Percentiles rank a stretch among this genome's conserved stretches.
Conservation (phyloP, 2,113 vertebrate species). For the Sebastes fasciatus region DNA sequence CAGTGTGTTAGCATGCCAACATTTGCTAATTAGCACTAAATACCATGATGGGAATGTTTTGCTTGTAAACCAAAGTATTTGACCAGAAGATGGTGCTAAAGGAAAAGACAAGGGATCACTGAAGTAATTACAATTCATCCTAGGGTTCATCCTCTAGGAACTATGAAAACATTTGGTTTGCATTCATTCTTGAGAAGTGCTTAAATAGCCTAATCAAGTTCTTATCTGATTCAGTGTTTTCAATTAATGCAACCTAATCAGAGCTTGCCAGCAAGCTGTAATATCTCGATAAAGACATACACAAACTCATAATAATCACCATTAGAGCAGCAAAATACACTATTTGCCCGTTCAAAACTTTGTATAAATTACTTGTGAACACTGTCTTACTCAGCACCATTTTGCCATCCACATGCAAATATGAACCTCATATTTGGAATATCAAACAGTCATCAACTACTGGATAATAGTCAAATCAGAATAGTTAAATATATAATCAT, state of each 20-base stretch:
- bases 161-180: not conserved
- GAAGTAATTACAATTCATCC: not conserved
- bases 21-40: conserved; percentile 1
- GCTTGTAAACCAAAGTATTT: not conserved
- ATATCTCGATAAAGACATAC: not conserved
- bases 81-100: not conserved
- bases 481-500: not conserved
- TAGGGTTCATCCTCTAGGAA: not conserved
- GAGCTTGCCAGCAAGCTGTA: conserved; percentile 76
- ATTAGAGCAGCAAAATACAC: conserved; percentile 15
- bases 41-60: not conserved
- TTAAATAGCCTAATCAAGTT: not conserved
- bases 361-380: not conserved
- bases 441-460: not conserved
- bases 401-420: conserved; percentile 9
- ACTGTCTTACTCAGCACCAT: conserved; percentile 24
- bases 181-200: not conserved
- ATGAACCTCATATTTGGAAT: conserved; percentile 16
- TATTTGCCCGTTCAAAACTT: not conserved
- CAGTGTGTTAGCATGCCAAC: conserved; percentile 15
- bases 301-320: not conserved
- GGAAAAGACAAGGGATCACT: not conserved
- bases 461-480: not conserved
- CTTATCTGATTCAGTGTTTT: conserved; percentile 24
- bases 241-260: conserved; percentile 24